Base-by-base conservation (phyloP, 2,888 invertebrate species). In the Fragum whitleyi region DNA sequence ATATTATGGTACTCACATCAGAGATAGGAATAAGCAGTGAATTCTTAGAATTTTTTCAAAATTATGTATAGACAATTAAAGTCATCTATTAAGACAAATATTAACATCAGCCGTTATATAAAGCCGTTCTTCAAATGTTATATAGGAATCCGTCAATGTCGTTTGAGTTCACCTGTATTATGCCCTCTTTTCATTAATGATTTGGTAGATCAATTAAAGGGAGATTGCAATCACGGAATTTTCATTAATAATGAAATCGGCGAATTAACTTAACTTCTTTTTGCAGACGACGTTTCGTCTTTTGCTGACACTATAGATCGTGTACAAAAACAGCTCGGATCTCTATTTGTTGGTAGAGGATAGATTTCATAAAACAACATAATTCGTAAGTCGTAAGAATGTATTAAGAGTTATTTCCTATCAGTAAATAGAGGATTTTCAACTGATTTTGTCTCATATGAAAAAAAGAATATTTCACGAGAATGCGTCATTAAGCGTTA, bases 151-250 rank as follows among this genome's bases (percentile, higher is more conserved):
- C 6, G 53, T 9, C 73, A 73, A 51, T 51, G 62, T 16, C 47
- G 53, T 51, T 7, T 62, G n/a, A 62, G 51, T 14, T 51, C 51
- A 19, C 65, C 73, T 16, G 51, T 51, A 19, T 62, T 73, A 5
- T 73, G 62, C 16, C n/a, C 29, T 28, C 29, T 73, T 21, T 42
- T 73, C 51, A 73, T 73, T 1, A 73, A 73, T 62, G 73, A 73
- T 39, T 29, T 73, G n/a, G 11, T 47, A 11, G 51, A 51, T 29
- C 51, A 23, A 21, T 16, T 62, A 11, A 51, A 42, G 26, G 11
- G 0, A 1, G 47, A 61, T 39, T 61, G 29, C 59, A 59, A n/a
- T 39, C 6, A n/a, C n/a, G n/a, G n/a, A n/a, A n/a, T n/a, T n/a
- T n/a, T n/a, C n/a, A n/a, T n/a, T n/a, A n/a, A n/a, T 14, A 14